Evolutionary conservation across 2,888 invertebrate species (phyloP).

Genomic region (Pollenia amentaria): DNA sequence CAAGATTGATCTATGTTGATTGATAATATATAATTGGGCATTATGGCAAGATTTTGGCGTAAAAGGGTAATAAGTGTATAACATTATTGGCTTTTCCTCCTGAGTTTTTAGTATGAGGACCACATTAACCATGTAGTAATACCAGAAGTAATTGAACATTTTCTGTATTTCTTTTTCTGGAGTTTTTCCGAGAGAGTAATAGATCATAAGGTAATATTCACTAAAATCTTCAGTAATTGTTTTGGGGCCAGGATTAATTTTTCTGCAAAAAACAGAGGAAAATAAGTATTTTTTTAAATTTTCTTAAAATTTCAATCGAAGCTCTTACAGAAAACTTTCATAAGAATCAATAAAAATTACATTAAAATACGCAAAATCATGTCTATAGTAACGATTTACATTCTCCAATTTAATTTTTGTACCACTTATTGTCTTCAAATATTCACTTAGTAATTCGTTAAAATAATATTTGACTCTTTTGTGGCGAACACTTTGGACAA

Average conservation of each 20-base stretch:
- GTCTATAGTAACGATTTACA: background rate
- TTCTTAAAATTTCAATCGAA: too few relatives aligned
- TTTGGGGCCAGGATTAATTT: slow-evolving; percentile 44
- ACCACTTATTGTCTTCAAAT: slow-evolving; percentile 35
- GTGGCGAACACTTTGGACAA: slow-evolving; percentile 32
- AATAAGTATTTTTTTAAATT: background rate
- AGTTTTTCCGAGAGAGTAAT: slow-evolving; percentile 8
- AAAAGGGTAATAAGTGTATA: slow-evolving; percentile 72
- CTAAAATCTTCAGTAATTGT: slow-evolving; percentile 42
- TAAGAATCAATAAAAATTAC: slow-evolving; percentile 70
- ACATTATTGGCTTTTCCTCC: background rate
- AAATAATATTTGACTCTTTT: slow-evolving; percentile 50
- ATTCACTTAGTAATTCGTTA: slow-evolving; percentile 56
- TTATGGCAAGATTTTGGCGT: slow-evolving; percentile 43
- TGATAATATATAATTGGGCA: slow-evolving; percentile 21
- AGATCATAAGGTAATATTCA: slow-evolving; percentile 63
- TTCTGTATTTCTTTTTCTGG: slow-evolving; percentile 46
- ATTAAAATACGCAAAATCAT: slow-evolving; percentile 61
- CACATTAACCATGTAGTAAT: slow-evolving; percentile 63
- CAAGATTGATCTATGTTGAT: slow-evolving; percentile 14
- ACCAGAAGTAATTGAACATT: slow-evolving; percentile 72
- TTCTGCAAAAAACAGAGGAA: slow-evolving; percentile 29
- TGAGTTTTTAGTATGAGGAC: slow-evolving; percentile 37
- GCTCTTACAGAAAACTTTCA: slow-evolving; percentile 65
- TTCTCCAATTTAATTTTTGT: slow-evolving; percentile 47